Evolutionary conservation across 2,797 vertebrate species (phyloP).

Genomic region (Pelochelys cantorii): DNA sequence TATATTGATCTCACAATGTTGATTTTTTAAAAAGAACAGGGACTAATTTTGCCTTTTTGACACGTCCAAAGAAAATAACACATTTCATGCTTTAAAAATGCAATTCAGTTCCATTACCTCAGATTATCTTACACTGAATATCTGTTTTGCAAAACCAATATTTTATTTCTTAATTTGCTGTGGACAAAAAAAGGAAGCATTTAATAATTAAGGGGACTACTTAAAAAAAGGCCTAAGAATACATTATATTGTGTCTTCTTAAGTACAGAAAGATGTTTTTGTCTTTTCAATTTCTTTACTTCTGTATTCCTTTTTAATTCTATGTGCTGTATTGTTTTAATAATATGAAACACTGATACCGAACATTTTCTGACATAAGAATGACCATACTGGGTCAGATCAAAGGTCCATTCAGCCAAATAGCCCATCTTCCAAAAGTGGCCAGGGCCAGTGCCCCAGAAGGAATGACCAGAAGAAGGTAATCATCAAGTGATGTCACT

Average conservation of each 20-base stretch:
- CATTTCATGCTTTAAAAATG: neutral
- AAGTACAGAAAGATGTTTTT: neutral
- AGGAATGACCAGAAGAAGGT: too few species aligned
- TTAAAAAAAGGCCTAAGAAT: neutral
- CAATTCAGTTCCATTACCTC: neutral
- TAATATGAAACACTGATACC: neutral
- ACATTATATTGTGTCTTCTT: neutral
- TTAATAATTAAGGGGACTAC: neutral
- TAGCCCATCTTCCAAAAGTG: too few species aligned
- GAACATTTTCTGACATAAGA: neutral
- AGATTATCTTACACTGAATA: neutral
- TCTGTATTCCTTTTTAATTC: neutral
- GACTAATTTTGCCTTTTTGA: neutral
- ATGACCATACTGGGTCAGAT: too few species aligned
- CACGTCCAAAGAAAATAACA: neutral
- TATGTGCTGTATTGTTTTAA: neutral
- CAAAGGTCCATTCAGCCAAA: too few species aligned
- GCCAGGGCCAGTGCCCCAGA: too few species aligned
- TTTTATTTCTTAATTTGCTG: neutral
- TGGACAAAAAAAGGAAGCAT: neutral
- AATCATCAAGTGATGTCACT: too few species aligned
- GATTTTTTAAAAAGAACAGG: fast-evolving
- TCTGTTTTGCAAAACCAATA: neutral
- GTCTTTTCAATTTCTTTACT: neutral
- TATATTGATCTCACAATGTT: fast-evolving